phyloP scores from a whole-genome alignment of 2,888 invertebrate genomes.

The Lasioglossum malachurum region DNA sequence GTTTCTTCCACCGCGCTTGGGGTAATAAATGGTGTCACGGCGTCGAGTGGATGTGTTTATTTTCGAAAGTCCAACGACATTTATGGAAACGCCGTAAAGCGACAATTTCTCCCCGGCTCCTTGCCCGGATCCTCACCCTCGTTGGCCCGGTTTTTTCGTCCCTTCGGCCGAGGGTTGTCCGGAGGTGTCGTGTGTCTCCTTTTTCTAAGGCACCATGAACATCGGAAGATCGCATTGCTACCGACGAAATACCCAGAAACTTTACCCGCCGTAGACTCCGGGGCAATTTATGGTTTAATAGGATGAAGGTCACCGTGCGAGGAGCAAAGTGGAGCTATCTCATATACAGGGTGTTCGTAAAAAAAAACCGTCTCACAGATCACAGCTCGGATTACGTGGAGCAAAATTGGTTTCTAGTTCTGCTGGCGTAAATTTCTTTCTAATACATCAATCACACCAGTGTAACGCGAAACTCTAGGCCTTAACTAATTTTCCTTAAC shows the following conservation, averaged over 20 bases:
- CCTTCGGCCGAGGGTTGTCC: constrained; percentile 12
- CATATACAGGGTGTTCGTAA: background rate
- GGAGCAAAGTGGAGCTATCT: constrained; percentile 37
- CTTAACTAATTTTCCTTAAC: no score
- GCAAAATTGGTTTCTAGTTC: constrained; percentile 4
- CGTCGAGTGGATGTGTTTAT: constrained; percentile 52
- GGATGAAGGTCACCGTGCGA: constrained; percentile 63
- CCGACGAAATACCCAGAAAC: constrained; percentile 56
- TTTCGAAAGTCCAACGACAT: constrained; percentile 50
- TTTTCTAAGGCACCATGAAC: constrained; percentile 22
- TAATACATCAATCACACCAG: background rate
- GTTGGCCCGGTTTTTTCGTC: background rate
- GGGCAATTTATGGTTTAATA: constrained; percentile 66
- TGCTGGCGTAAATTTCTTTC: background rate
- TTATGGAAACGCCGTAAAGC: constrained; percentile 56
- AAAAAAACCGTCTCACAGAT: background rate
- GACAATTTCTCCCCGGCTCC: constrained; percentile 41
- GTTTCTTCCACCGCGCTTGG: background rate
- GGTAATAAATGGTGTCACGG: constrained; percentile 53
- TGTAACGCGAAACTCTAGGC: background rate
- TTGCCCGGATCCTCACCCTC: constrained; percentile 10
- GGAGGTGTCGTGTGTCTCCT: constrained; percentile 54
- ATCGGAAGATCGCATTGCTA: constrained; percentile 35
- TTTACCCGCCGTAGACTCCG: constrained; percentile 46
- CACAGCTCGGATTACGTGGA: background rate